Evolutionary conservation across 2,888 invertebrate species (phyloP).

Genomic region (Meandrusa payeni): DNA sequence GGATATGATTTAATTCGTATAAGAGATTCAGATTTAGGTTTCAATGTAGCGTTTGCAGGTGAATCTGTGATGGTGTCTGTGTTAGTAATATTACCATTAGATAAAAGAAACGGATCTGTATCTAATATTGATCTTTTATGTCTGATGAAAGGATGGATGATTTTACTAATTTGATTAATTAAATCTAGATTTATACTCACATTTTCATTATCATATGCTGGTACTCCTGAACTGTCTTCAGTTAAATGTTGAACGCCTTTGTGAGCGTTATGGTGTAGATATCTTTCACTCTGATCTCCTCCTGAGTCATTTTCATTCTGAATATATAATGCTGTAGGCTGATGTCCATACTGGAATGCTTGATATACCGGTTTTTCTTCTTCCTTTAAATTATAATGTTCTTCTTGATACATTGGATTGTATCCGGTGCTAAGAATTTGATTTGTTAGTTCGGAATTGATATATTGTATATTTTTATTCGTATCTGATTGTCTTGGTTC

Average conservation of each 20-base stretch:
- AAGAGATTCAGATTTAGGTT: constrained; percentile 42
- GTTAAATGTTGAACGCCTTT: constrained; percentile 61
- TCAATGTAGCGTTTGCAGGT: constrained; percentile 27
- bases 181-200: constrained; percentile 54
- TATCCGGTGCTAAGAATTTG: constrained; percentile 41
- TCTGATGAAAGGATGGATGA: too few relatives aligned
- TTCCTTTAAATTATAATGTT: constrained; percentile 34
- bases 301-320: constrained; percentile 33
- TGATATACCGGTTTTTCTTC: constrained; percentile 38
- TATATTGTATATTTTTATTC: constrained; percentile 50
- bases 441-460: constrained; percentile 53
- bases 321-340: constrained; percentile 29
- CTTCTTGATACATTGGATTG: constrained; percentile 34
- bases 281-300: constrained; percentile 44
- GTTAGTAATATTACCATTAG: constrained; percentile 32
- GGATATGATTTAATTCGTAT: constrained; percentile 35
- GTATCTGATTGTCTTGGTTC: constrained; percentile 41
- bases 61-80: constrained; percentile 28
- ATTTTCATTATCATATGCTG: constrained; percentile 62
- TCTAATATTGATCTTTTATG: constrained; percentile 46
- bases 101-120: constrained; percentile 47
- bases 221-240: constrained; percentile 60
- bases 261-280: constrained; percentile 53
- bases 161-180: too few relatives aligned
- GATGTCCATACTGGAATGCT: constrained; percentile 44